These are phyloP conservation scores for Drosophila suzukii DNA, from an alignment of 1,140 invertebrate species.

Conservation along the genomic window DNA sequence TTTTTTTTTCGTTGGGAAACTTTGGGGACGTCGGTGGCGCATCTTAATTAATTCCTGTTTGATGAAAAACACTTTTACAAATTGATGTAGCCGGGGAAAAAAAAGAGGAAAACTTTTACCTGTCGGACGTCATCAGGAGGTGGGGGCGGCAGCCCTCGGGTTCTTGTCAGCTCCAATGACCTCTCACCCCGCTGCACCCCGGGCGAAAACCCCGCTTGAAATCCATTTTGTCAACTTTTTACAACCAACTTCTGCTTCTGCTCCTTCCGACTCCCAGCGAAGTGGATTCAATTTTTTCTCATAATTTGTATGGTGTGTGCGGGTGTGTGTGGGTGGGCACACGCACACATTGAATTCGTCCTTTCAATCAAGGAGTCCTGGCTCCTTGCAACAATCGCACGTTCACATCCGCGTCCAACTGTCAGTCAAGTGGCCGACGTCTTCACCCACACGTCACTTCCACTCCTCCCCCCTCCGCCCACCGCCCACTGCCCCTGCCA, in stretches of 20 bases:
- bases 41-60: constrained; percentile 82
- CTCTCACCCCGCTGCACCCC: neutral
- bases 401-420: constrained; percentile 70
- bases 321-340: constrained; percentile 7
- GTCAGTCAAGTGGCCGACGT: constrained; percentile 76
- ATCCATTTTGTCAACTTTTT: constrained; percentile 81
- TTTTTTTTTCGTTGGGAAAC: constrained; percentile 42
- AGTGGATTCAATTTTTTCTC: constrained; percentile 68
- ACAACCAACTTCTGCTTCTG: constrained; percentile 42
- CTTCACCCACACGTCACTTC: constrained; percentile 60
- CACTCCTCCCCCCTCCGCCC: constrained; percentile 8
- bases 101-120: constrained; percentile 70
- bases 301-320: constrained; percentile 60
- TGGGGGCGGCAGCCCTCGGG: constrained; percentile 1
- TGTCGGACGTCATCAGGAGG: constrained; percentile 48
- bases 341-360: constrained; percentile 73
- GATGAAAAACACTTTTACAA: constrained; percentile 82
- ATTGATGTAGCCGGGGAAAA: constrained; percentile 65
- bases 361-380: constrained; percentile 73
- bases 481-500: neutral
- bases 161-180: constrained; percentile 55
- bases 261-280: constrained; percentile 2
- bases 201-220: constrained; percentile 23
- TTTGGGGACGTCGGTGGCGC: constrained; percentile 53
- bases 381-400: constrained; percentile 57